These are phyloP conservation scores for Phyto melanocephala DNA, from an alignment of 2,888 invertebrate genomes.

Conservation along the genomic window DNA sequence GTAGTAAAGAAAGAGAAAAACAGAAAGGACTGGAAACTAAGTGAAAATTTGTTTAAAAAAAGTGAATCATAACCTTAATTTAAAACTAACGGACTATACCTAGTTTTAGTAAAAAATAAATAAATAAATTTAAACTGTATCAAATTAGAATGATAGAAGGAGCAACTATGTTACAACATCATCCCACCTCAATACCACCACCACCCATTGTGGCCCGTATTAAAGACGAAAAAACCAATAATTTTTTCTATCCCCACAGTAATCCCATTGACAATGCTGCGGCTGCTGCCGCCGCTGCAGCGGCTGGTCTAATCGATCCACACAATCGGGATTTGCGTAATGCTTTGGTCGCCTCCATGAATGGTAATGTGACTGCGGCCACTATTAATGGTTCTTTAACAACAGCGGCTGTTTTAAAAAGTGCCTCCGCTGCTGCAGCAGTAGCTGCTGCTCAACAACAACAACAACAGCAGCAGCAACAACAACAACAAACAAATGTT, in stretches of 20 bases:
- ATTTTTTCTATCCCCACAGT: conserved; percentile 78
- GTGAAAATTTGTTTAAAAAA: neutral
- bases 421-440: conserved; percentile 69
- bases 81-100: conserved; percentile 16
- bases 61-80: conserved; percentile 42
- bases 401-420: conserved; percentile 75
- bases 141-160: conserved; percentile 72
- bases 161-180: conserved; percentile 74
- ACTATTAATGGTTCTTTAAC: conserved; percentile 76
- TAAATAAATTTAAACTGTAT: too few species aligned
- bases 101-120: too few species aligned
- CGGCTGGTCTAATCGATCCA: conserved; percentile 76
- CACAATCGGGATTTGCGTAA: conserved; percentile 78
- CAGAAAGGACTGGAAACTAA: neutral
- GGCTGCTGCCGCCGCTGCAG: conserved; percentile 75
- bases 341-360: conserved; percentile 80
- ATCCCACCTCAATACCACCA: conserved; percentile 64
- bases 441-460: conserved; percentile 68
- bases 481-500: conserved; percentile 63
- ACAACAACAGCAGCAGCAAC: conserved; percentile 67
- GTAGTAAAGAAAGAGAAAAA: neutral
- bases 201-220: conserved; percentile 65
- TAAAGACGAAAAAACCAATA: conserved; percentile 68
- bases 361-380: conserved; percentile 77
- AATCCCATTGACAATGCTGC: conserved; percentile 81